Evolutionary conservation across 2,113 vertebrate species (phyloP), one percentile per base, ranked within the genome.

Genomic region (Sinosuthora webbiana): DNA sequence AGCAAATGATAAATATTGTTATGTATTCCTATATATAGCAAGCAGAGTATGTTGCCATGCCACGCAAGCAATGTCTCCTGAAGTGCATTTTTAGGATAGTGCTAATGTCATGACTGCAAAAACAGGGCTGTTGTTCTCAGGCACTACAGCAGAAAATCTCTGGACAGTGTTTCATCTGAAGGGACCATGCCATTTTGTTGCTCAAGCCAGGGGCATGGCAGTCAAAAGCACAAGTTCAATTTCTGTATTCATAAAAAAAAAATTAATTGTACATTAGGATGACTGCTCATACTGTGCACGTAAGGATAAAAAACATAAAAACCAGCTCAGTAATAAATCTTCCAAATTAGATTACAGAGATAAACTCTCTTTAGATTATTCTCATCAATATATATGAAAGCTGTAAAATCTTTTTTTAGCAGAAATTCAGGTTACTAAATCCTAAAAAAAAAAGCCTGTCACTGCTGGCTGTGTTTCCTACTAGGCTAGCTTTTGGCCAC

Each of bases 31-130:
- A 23, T 15, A 19, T 13, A 75, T 3, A 71, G 67, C 0, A 8
- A 70, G 35, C 19, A 75, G 52, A 64, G 23, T 13, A 47, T 0
- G 0, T n/a, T 45, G 16, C 35, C 56, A 12, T 59, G 55, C 23
- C 56, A 74, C 0, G 0, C 42, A 87, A 57, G 35, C 9, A 31
- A 18, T 3, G n/a, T 11, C n/a, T 68, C 41, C 41, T 13, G 9
- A 49, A 31, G 19, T 23, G 19, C 17, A 27, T n/a, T 63, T 75
- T 5, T 55, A 33, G 35, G 24, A 84, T 16, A 1, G 1, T 18
- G 37, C 7, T 64, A 35, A 47, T 35, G 28, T 15, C 41, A 14
- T 22, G 22, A 47, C 53, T 56, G 37, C 9, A 91, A 45, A 74
- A 37, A 13, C 10, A 39, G 4, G 33, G 14, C 21, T 76, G 62